These are phyloP conservation scores for Bolinopsis microptera DNA, from an alignment of 37 sponge, comb jelly and placozoan species.

Conservation along the genomic window DNA sequence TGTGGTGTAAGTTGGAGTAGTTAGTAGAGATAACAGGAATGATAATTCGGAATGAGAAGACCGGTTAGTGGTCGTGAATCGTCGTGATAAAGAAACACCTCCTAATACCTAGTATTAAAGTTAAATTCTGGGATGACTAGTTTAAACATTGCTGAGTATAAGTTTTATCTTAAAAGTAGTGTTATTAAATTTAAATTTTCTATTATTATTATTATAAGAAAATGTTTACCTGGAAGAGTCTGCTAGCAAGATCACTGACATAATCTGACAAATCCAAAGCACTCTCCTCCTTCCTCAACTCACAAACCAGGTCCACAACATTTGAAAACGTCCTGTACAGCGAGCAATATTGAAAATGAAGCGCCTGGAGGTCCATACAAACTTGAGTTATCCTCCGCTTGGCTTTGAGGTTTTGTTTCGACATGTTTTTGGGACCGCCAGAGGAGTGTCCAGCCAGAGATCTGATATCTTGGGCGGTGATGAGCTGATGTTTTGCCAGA, in stretches of 20 bases:
- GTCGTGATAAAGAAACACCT: too few species aligned
- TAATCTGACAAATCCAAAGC: slow-evolving; percentile 5
- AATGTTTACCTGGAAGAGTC: slow-evolving; percentile 66
- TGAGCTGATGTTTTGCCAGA: not conserved
- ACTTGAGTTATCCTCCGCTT: slow-evolving; percentile 12
- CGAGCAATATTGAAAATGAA: slow-evolving; percentile 24
- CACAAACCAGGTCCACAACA: slow-evolving; percentile 40
- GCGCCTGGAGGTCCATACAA: not conserved
- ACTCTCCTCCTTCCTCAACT: slow-evolving; percentile 2
- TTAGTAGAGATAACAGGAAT: not conserved
- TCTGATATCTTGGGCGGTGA: not conserved
- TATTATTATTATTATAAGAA: too few species aligned
- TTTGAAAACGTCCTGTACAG: slow-evolving; percentile 11
- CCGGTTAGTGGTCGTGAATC: not conserved
- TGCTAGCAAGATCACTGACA: slow-evolving; percentile 17
- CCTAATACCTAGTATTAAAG: too few species aligned
- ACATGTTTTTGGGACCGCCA: not conserved
- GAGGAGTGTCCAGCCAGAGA: not conserved
- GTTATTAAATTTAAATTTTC: too few species aligned
- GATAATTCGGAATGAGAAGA: not conserved
- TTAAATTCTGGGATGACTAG: too few species aligned
- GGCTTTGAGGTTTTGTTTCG: slow-evolving; percentile 27
- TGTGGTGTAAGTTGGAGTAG: not conserved
- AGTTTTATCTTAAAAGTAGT: too few species aligned
- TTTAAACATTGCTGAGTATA: too few species aligned